Evolutionary conservation across 2,797 vertebrate genomes (phyloP).

Genomic region (Urophycis tenuis): DNA sequence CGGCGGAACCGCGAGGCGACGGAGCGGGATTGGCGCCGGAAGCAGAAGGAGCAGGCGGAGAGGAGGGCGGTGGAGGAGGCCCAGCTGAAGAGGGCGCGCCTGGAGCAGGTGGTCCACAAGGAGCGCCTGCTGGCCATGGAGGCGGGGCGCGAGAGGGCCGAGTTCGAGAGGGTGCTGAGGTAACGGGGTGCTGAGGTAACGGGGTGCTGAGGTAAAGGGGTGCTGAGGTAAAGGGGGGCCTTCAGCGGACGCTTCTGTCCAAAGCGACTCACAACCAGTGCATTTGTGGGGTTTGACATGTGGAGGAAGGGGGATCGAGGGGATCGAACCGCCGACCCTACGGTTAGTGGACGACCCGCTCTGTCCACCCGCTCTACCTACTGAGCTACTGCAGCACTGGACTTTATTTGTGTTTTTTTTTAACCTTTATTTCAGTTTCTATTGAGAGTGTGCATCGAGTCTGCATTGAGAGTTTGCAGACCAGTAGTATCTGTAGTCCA

Average conservation of each 20-base stretch:
- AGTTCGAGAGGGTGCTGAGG: conserved; percentile 81
- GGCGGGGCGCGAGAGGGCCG: conserved; percentile 73
- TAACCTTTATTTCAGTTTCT: background rate
- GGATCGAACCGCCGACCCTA: too few relatives aligned
- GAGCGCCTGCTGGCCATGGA: conserved; percentile 73
- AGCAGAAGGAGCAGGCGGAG: conserved; percentile 65
- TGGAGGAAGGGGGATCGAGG: too few relatives aligned
- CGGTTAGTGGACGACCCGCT: too few relatives aligned
- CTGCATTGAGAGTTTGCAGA: too few relatives aligned
- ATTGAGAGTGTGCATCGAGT: too few relatives aligned
- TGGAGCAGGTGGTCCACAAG: conserved; percentile 76
- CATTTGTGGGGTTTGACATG: too few relatives aligned
- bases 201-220: conserved; percentile 76
- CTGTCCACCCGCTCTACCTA: too few relatives aligned
- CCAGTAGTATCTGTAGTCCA: too few relatives aligned
- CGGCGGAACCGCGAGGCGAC: conserved; percentile 78
- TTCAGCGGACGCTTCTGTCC: too few relatives aligned
- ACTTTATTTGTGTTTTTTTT: background rate
- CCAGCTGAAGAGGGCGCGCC: conserved; percentile 61
- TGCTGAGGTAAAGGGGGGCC: conserved; percentile 71
- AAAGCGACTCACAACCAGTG: too few relatives aligned
- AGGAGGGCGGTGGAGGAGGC: conserved; percentile 62
- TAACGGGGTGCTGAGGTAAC: conserved; percentile 78
- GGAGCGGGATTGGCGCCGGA: conserved; percentile 81
- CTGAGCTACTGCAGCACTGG: too few relatives aligned